Evolutionary conservation across 2,888 invertebrate genomes (phyloP).

Genomic region (Nomada hirtipes): DNA sequence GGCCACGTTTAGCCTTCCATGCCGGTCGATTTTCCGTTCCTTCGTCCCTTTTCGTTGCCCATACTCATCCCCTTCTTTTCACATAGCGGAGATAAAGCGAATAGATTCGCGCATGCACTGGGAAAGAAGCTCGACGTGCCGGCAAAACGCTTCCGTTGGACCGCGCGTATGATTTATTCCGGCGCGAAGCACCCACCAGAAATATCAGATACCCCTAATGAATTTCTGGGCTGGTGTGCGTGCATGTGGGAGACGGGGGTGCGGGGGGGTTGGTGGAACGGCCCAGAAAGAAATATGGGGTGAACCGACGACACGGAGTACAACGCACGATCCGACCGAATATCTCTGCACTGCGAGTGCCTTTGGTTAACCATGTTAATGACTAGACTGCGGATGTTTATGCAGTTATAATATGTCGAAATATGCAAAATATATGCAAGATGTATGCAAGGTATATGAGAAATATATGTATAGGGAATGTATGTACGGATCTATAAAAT

Average conservation of each 20-base stretch:
- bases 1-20: no score
- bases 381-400: no score
- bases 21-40: background rate
- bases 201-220: constrained; percentile 83
- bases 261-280: background rate
- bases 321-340: constrained; percentile 40
- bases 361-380: constrained; percentile 50
- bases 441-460: no score
- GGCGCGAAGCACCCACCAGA: constrained; percentile 82
- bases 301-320: constrained; percentile 53
- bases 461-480: no score
- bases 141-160: constrained; percentile 71
- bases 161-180: constrained; percentile 79
- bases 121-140: constrained; percentile 69
- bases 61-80: constrained; percentile 27
- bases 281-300: constrained; percentile 63
- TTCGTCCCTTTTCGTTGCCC: constrained; percentile 6
- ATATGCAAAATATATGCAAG: no score
- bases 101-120: constrained; percentile 71
- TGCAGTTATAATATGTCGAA: no score
- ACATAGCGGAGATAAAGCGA: constrained; percentile 65
- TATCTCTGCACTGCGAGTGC: constrained; percentile 30
- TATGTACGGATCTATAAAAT: no score
- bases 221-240: constrained; percentile 70
- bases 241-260: constrained; percentile 13